Base-by-base conservation (phyloP, 2,797 vertebrate genomes). In the Clarias pachynema region DNA sequence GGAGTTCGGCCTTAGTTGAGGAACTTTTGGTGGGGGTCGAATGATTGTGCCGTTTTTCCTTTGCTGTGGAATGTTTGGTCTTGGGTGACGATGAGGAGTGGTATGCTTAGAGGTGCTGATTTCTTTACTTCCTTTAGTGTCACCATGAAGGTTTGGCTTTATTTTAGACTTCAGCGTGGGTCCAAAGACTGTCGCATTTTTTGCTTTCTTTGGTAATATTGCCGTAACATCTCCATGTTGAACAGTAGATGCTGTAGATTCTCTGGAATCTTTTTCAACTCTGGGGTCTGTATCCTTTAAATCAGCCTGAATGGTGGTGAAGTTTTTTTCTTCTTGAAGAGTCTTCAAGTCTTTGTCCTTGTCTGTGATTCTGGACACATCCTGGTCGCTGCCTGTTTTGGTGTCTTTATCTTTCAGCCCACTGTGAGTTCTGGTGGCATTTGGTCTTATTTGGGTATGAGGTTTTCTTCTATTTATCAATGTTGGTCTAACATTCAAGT, bases 401-500 rank as follows among this genome's bases (percentile, higher is more conserved):
- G 26, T 31, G 18, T 29, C 40, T 49, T 16, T 3, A 18, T 66
- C 60, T 31, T 53, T 26, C 40, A 44, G 14, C n/a, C 18, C 26
- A 31, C 44, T 68, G 26, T 81, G 16, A 57, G 22, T 31, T 18
- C 5, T 69, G 63, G 80, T 31, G 24, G 22, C 5, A 34, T 82
- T 74, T 62, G 57, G 24, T 83, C 14, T 73, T 31, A 62, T 60
- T 44, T 82, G 68, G 16, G 24, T 26, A 29, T 18, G 22, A 40
- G 5, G 68, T 60, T 29, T 83, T 26, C 24, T 59, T 82, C 56
- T 26, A 16, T 15, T 0, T 37, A 60, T 22, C 18, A 14, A 16
- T 70, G 9, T n/a, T 72, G 87, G 88, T 84, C 82, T 91, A 18
- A 81, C 70, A 18, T 66, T 56, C 84, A 63, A 79, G n/a, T 63